Base-by-base conservation (phyloP, 2,113 vertebrate genomes). In the Hiodon tergisus region DNA sequence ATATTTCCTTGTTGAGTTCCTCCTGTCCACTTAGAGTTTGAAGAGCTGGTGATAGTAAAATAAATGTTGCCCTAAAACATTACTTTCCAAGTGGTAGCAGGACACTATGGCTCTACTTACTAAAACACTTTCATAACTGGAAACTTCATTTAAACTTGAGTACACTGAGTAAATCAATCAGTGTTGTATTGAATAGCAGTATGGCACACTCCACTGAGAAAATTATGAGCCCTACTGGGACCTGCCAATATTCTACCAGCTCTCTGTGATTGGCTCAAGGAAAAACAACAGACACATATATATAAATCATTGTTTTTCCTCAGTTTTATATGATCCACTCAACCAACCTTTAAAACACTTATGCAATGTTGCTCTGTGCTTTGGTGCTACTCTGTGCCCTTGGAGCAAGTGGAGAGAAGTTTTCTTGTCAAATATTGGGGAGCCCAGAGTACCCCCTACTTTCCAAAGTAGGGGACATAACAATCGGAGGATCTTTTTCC, bases 401-500 rank as follows among this genome's bases (percentile, higher is more conserved):
- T 67, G 68, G 65, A 53, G 71, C 61, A 47, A 81, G 62, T 2
- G 76, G 69, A 10, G 75, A 81, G 9, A 67, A 69, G 72, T 53
- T 68, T 78, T 2, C 81, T 50, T 92, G 90, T 77, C 77, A 74
- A 69, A 85, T 89, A 13, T 70, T 82, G 76, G 85, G 82, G 67
- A 85, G 63, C 73, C 86, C 86, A 69, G 86, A 87, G 80, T 79
- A 81, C 14, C 87, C 89, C 8, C 69, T 89, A 53, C 67, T 92
- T 50, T 87, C 81, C 51, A 86, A 86, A 79, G 69, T 81, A 46
- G 90, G 90, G 72, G 86, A 90, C 31, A 76, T 92, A 16, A 85
- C 77, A 5, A 89, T 92, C 3, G 89, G 90, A 4, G 90, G 86
- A 79, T 83, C 83, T 1, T 92, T 92, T 83, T 88, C 89, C 31